phyloP scores from a whole-genome alignment of 2,797 vertebrate genomes.

The Uromys caudimaculatus region DNA sequence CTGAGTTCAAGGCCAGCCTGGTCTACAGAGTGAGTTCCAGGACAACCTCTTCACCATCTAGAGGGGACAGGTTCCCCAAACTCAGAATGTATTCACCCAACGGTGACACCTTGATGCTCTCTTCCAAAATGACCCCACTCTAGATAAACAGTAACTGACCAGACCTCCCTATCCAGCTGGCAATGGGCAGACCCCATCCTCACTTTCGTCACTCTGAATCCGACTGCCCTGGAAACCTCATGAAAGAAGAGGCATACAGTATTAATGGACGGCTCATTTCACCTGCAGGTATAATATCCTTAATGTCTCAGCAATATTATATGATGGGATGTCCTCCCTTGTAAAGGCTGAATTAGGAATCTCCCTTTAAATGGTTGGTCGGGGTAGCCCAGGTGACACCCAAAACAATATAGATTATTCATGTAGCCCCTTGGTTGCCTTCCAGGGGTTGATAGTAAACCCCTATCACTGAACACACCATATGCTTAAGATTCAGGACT shows the following conservation, averaged over 20 bases:
- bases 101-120: fast-evolving
- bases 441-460: neutral
- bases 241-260: neutral
- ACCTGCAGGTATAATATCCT: neutral
- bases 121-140: neutral
- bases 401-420: neutral
- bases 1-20: too few species aligned
- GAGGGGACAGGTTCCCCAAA: neutral
- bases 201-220: neutral
- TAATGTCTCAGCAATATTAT: fast-evolving
- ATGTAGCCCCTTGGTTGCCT: neutral
- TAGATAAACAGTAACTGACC: neutral
- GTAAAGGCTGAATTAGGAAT: neutral
- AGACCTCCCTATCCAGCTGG: fast-evolving
- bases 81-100: neutral
- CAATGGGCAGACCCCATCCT: too few species aligned
- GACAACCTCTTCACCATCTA: neutral
- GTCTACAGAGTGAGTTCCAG: too few species aligned
- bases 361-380: neutral
- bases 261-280: neutral
- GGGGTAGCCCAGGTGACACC: neutral
- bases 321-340: neutral
- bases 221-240: neutral
- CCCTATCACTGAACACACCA: neutral
- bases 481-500: neutral